A percentile compares a stretch with the other conserved stretches of the same genome.
Conservation (phyloP, 2,888 invertebrate species). For the Syrphus vitripennis region DNA sequence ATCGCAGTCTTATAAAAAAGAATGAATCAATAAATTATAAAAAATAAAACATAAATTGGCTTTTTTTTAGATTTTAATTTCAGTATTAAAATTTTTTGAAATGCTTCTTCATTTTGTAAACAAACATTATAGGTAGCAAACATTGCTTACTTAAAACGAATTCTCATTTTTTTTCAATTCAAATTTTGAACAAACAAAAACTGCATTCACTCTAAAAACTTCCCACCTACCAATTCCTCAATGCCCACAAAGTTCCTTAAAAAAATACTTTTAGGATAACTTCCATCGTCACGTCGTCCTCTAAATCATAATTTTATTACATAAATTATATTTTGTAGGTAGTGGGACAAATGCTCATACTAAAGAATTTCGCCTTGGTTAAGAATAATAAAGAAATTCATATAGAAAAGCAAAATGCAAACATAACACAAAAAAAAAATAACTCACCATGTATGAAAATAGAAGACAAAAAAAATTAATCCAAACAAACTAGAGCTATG, state of each 20-base stretch:
- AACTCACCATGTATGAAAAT: conserved; percentile 38
- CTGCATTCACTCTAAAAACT: neutral
- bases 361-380: neutral
- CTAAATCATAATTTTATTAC: conserved; percentile 5
- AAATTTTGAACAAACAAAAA: neutral
- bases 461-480: conserved; percentile 38
- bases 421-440: conserved; percentile 3
- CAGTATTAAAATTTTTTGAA: no score
- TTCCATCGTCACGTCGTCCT: neutral
- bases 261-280: neutral
- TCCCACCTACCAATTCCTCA: no score
- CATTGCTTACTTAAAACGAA: neutral
- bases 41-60: no score
- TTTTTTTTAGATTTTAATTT: no score
- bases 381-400: conserved; percentile 6
- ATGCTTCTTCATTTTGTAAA: no score
- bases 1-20: no score
- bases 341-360: no score
- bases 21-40: no score
- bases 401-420: neutral
- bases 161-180: neutral
- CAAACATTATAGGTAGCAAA: no score
- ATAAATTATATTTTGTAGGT: conserved; percentile 1
- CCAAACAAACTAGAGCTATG: conserved; percentile 58
- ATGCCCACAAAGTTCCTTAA: neutral